A percentile compares a stretch with the other conserved stretches of the same genome.
Conservation (phyloP, 2,113 vertebrate species). For the Setophaga coronata region DNA sequence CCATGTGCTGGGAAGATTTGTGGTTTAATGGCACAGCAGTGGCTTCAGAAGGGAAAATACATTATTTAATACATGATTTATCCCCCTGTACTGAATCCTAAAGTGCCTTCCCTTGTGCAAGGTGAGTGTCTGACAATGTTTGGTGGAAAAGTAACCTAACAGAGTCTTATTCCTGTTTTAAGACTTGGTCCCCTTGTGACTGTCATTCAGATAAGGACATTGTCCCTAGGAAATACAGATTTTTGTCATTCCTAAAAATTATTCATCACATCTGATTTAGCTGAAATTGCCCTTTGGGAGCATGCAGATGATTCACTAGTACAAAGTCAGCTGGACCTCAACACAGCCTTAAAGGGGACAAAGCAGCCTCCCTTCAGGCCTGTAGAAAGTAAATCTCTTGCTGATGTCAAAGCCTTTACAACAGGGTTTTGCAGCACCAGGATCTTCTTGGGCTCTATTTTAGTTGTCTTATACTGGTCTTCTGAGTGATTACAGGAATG, state of each 20-base stretch:
- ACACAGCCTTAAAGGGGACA: neutral
- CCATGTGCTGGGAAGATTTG: neutral
- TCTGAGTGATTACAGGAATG: neutral
- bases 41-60: neutral
- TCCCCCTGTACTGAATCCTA: neutral
- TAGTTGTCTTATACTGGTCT: neutral
- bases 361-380: neutral
- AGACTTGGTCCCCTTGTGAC: neutral
- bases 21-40: neutral
- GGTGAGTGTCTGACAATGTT: neutral
- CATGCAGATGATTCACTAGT: neutral
- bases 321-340: neutral
- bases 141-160: neutral
- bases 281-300: neutral
- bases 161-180: neutral
- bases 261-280: slow-evolving; percentile 9
- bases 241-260: slow-evolving; percentile 9
- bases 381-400: neutral
- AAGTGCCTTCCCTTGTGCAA: neutral
- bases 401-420: neutral
- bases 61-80: neutral
- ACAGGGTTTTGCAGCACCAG: neutral
- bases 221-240: neutral
- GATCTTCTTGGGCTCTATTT: neutral
- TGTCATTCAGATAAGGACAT: slow-evolving; percentile 7